These are phyloP conservation scores for Porites divaricata DNA, from an alignment of 92 coral and sea anemone genomes.

Conservation along the genomic window DNA sequence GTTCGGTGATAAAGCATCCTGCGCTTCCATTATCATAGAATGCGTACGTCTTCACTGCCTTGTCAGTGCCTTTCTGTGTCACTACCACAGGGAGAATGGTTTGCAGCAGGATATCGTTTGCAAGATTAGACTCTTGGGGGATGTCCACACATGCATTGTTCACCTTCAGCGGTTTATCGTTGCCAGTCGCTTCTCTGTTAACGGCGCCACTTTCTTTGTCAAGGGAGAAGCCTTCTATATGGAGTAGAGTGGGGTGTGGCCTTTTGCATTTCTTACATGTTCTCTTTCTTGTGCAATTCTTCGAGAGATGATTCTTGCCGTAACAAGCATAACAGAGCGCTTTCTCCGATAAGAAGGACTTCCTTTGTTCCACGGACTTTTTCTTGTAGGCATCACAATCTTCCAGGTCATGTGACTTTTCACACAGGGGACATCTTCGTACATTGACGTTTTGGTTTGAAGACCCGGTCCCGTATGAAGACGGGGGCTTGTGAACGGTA, in stretches of 20 bases:
- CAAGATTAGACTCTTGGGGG: constrained; percentile 14
- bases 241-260: constrained; percentile 59
- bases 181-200: not conserved
- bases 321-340: constrained; percentile 57
- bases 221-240: constrained; percentile 30
- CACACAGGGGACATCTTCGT: constrained; percentile 25
- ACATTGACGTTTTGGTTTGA: not conserved
- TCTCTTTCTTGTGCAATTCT: constrained; percentile 43
- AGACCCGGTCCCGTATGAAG: constrained; percentile 17
- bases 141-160: constrained; percentile 10
- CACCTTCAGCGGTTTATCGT: constrained; percentile 9
- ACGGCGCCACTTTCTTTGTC: constrained; percentile 2
- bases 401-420: constrained; percentile 46
- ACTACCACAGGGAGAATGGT: constrained; percentile 4
- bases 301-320: constrained; percentile 52
- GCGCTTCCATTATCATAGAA: constrained; percentile 78
- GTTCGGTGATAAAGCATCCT: constrained; percentile 73
- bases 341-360: constrained; percentile 42
- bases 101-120: constrained; percentile 2
- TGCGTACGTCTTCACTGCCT: constrained; percentile 49
- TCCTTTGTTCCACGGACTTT: constrained; percentile 43
- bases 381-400: constrained; percentile 51
- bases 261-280: constrained; percentile 56
- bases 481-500: constrained; percentile 19
- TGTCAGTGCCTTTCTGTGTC: constrained; percentile 38